These are phyloP conservation scores for Sebastes itinus DNA, from an alignment of 2,797 vertebrate species.

Conservation along the genomic window DNA sequence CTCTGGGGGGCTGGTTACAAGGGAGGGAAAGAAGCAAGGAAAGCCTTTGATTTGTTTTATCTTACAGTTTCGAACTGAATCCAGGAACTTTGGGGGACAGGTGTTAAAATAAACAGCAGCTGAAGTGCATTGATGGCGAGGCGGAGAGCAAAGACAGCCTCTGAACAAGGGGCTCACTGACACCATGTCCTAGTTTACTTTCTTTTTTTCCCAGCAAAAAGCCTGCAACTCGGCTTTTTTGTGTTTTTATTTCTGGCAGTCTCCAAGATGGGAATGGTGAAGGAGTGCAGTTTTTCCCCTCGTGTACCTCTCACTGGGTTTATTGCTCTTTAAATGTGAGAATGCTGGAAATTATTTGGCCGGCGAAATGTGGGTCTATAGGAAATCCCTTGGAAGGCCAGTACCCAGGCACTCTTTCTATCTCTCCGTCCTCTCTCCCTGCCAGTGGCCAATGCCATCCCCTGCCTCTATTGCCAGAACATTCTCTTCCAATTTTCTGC, in stretches of 20 bases:
- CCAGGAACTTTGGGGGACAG: conserved; percentile 76
- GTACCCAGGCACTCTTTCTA: conserved; percentile 69
- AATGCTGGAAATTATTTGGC: conserved; percentile 78
- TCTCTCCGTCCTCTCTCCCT: conserved; percentile 68
- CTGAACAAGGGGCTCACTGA: conserved; percentile 68
- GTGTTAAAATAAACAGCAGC: conserved; percentile 81
- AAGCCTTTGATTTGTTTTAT: conserved; percentile 78
- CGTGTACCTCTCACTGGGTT: conserved; percentile 72
- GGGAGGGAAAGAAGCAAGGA: conserved; percentile 59
- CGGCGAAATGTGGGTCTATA: conserved; percentile 73
- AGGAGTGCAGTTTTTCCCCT: conserved; percentile 61
- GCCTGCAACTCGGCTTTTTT: conserved; percentile 63
- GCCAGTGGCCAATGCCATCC: conserved; percentile 80
- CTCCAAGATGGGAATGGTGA: conserved; percentile 57
- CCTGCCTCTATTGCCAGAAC: conserved; percentile 76
- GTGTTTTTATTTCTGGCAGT: conserved; percentile 74
- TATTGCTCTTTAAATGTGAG: conserved; percentile 80
- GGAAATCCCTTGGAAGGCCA: conserved; percentile 81
- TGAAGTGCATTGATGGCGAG: conserved; percentile 68
- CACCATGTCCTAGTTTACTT: conserved; percentile 78
- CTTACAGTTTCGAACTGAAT: conserved; percentile 64
- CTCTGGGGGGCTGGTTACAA: conserved; percentile 72
- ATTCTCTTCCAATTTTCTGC: conserved; percentile 84
- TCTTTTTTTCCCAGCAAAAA: conserved; percentile 48
- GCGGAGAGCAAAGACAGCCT: conserved; percentile 70